Conservation (phyloP, 2,888 invertebrate genomes). For the Microplitis manilae region DNA sequence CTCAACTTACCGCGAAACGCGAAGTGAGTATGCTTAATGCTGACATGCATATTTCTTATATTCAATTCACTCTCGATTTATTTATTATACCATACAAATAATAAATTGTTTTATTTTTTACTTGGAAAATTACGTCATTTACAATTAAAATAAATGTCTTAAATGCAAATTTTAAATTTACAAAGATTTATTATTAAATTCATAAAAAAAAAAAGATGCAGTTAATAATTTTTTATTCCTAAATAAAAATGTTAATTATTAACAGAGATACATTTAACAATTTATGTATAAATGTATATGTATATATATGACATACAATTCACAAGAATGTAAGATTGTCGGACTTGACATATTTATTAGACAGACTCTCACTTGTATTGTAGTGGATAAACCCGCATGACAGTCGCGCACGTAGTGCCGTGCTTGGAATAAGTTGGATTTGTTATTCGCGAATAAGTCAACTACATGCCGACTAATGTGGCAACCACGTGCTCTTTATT, state of each 20-base stretch:
- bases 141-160: background rate
- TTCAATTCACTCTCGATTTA: constrained; percentile 16
- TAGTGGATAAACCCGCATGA: constrained; percentile 13
- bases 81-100: background rate
- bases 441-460: constrained; percentile 1
- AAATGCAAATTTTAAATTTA: too few species aligned
- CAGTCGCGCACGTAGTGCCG: constrained; percentile 19
- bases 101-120: background rate
- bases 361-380: constrained; percentile 7
- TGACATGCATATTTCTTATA: constrained; percentile 9
- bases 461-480: constrained; percentile 18
- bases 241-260: background rate
- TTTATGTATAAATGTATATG: background rate
- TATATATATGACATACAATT: background rate
- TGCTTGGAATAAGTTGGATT: constrained; percentile 27
- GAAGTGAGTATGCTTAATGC: constrained; percentile 79
- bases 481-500: constrained; percentile 16
- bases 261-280: background rate
- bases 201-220: background rate
- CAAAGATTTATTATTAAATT: background rate
- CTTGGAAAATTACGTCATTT: background rate
- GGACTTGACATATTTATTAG: constrained; percentile 17
- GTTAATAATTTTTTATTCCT: background rate
- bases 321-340: background rate
- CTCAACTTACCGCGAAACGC: constrained; percentile 87